Base-by-base conservation (phyloP, 1,140 invertebrate genomes). In the Delia radicum region DNA sequence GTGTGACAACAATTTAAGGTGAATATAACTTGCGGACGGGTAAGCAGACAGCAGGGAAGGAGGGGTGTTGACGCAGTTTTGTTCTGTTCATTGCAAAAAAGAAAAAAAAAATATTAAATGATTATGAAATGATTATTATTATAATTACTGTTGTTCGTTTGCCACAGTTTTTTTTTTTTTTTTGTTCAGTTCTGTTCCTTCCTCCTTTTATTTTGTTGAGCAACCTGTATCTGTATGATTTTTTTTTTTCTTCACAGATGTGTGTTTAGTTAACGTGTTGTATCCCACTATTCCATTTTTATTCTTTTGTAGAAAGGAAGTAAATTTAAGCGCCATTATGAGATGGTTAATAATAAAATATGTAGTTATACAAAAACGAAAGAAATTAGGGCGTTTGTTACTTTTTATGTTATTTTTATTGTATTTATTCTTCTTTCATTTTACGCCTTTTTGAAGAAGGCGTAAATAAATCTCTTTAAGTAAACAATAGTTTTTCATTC, bases 91-190 rank as follows among this genome's bases (percentile, higher is more conserved):
- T 42, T 55, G 48, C 48, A 55, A 74, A 72, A n/a, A n/a, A n/a
- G n/a, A n/a, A n/a, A n/a, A n/a, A n/a, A n/a, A n/a, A 73, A 61
- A 63, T 28, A 62, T 48, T 18, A 61, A 61, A 74, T 74, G 73
- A 74, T 83, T 83, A 83, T 82, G 80, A 82, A 83, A 83, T 83
- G 80, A 83, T 83, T 82, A 82, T 83, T 79, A 83, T 83, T 84
- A 62, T 75, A 55, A 73, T 73, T 73, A 55, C 27, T 75, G 65
- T 75, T 75, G 73, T 79, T 75, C 72, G 78, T 79, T 78, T 82
- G 83, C 84, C 80, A 80, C 61, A 42, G 55, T 75, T 75, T 63
- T 21, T 74, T 24, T 65, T 74, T 42, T 67, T 75, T 63, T 75
- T 33, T 4, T 69, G 28, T 3, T 69, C 31, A 5, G 5, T 69